Base-by-base conservation (phyloP, 1,140 invertebrate genomes). In the Eufriesea mexicana region DNA sequence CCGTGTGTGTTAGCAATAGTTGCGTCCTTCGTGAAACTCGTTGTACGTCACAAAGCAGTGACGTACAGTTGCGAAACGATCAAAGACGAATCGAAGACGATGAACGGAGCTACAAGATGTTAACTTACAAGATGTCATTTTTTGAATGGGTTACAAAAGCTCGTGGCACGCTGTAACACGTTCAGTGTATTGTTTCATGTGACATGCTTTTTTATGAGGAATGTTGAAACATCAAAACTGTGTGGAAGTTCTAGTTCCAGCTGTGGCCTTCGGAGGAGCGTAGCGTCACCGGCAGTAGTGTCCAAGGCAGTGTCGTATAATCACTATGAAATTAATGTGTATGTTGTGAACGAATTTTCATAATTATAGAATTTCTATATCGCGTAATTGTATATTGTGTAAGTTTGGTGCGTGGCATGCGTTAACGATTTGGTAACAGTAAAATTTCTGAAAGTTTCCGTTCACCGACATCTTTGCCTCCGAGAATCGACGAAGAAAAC, bases 271-370 rank as follows among this genome's bases (percentile, higher is more conserved):
- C 76, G 23, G 23, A 86, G 0, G 7, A 49, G 61, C 49, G 9
- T 79, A 49, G 49, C 70, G 51, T 84, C 78, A 84, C 62, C 72
- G 61, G 66, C 68, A 35, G 42, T 54, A 82, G 62, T 70, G 72
- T 68, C 28, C 47, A 20, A n/a, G 45, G 54, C 70, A 87, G 78
- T 88, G 82, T 73, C 57, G 59, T 77, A 73, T 73, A 61, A 81
- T 78, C 45, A 28, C 51, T 54, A 45, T 61, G 66, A 84, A 23
- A 71, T 64, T 57, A 10, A 45, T 10, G 16, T 35, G 7, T 62
- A 25, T 16, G 6, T 35, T n/a, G 12, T 62, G 20, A 49, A 28
- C 28, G 35, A 28, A 1, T 25, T 20, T 9, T 25, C 10, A 23
- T 45, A 28, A 54, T 59, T 18, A 12, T 67, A 42, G 18, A 25